A percentile compares a stretch with the other conserved stretches of the same genome.
Conservation (phyloP, 2,113 vertebrate species). For the Larimichthys polyactis region DNA sequence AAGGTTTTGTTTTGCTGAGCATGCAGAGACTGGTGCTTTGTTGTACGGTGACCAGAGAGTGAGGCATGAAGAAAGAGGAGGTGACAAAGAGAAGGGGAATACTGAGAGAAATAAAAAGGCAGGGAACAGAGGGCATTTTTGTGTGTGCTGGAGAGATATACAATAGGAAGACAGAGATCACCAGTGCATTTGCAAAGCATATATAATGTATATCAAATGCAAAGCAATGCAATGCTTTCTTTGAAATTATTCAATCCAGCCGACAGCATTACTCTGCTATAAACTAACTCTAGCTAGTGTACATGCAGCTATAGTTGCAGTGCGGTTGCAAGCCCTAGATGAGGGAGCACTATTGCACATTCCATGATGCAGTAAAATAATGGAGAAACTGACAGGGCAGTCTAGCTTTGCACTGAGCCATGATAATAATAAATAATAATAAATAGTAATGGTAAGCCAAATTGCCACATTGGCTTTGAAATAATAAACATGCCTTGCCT, state of each 20-base stretch:
- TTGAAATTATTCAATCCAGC: slow-evolving; percentile 17
- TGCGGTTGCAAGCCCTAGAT: neutral
- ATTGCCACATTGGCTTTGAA: neutral
- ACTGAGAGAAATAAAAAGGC: slow-evolving; percentile 32
- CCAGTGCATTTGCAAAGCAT: slow-evolving; percentile 16
- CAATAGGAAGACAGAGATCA: slow-evolving; percentile 9
- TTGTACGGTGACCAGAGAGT: slow-evolving; percentile 58
- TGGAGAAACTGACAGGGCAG: neutral
- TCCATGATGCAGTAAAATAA: slow-evolving; percentile 2
- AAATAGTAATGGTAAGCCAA: neutral
- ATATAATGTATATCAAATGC: slow-evolving; percentile 11
- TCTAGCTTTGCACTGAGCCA: neutral
- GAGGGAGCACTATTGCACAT: neutral
- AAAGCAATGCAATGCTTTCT: neutral
- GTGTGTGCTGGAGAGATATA: slow-evolving; percentile 18
- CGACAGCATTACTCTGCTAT: slow-evolving; percentile 12
- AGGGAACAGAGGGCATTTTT: slow-evolving; percentile 33
- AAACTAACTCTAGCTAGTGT: slow-evolving; percentile 20
- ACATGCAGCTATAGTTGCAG: slow-evolving; percentile 2
- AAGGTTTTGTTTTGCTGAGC: slow-evolving; percentile 70
- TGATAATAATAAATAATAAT: neutral
- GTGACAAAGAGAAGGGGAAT: slow-evolving; percentile 44
- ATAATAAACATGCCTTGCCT: neutral
- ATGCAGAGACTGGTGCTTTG: slow-evolving; percentile 65
- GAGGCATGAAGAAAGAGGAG: slow-evolving; percentile 53